Evolutionary conservation across 2,113 vertebrate genomes (phyloP), one percentile per base, ranked within the genome.

Genomic region (Myotis brandtii): DNA sequence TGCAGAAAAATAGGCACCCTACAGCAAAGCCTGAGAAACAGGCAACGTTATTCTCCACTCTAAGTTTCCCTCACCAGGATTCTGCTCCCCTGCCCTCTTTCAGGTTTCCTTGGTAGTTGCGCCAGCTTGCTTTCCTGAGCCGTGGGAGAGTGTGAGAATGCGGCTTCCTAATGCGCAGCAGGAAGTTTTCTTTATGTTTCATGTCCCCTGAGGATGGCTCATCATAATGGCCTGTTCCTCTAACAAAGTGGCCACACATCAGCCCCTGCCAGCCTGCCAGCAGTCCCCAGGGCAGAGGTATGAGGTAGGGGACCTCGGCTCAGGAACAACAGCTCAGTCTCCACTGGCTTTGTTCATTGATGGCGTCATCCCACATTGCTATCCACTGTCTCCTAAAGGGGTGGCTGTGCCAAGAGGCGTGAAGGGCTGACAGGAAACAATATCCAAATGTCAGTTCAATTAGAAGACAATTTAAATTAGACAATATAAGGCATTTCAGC

Each of bases 161-260:
- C 54, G 86, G 72, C 81, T 93, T 89, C 50, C 50, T 94, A 81
- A 95, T 77, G 87, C 95, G 81, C 62, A 87, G 84, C 18, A 86
- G 87, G 94, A 96, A 97, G 70, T 97, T 91, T 92, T 89, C 97
- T 97, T 97, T 93, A 80, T 91, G 93, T 66, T 23, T 9, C 1
- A 94, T 54, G 95, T 94, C 97, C 96, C 96, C 96, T 52, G 27
- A 97, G 96, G 97, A 94, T 10, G 54, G 52, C 82, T 72, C 54
- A 50, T n/a, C 91, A 97, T 91, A 97, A 97, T 89, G 96, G 96
- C 69, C 92, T 67, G 2, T 0, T 81, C 93, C 85, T 90, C 9
- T 37, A 95, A 93, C 83, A 86, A 72, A 21, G 1, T 91, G 90
- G 88, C 94, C 96, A 89, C 96, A 97, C 95, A 97, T 87, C 89